Conservation (phyloP, 1,140 invertebrate species). For the Leptinotarsa undecemlineata region DNA sequence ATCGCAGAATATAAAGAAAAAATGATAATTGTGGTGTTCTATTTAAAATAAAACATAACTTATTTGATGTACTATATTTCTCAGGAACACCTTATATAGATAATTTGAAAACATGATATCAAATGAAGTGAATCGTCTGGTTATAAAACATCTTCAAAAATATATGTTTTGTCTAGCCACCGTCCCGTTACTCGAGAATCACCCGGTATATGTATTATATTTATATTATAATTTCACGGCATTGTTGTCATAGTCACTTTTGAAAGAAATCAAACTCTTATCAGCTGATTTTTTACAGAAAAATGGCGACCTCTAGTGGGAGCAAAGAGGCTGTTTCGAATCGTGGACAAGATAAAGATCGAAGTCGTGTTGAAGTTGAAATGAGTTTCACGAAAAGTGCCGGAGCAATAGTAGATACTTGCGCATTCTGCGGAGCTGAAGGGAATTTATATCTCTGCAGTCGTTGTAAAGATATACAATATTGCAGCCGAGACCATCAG, state of each 20-base stretch:
- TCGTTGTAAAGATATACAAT: slow-evolving; percentile 69
- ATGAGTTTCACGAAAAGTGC: slow-evolving; percentile 38
- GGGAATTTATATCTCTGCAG: slow-evolving; percentile 73
- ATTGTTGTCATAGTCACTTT: neutral
- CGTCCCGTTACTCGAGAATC: no score
- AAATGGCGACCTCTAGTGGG: slow-evolving; percentile 12
- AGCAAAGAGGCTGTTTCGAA: neutral
- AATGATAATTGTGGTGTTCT: no score
- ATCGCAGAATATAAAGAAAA: no score
- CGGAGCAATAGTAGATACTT: slow-evolving; percentile 45
- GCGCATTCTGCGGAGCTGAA: slow-evolving; percentile 69
- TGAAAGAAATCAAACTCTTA: neutral
- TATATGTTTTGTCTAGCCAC: no score
- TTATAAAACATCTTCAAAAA: no score
- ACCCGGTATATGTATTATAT: no score
- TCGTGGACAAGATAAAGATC: neutral
- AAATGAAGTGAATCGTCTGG: no score
- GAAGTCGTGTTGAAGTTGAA: slow-evolving; percentile 22
- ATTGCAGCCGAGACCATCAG: slow-evolving; percentile 76
- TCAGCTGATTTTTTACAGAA: slow-evolving; percentile 17
- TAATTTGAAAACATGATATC: no score
- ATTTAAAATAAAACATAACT: no score
- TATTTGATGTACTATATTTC: no score
- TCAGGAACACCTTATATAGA: no score
- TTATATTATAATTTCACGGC: neutral